Conservation (phyloP, 2,113 vertebrate species). For the Puma concolor region DNA sequence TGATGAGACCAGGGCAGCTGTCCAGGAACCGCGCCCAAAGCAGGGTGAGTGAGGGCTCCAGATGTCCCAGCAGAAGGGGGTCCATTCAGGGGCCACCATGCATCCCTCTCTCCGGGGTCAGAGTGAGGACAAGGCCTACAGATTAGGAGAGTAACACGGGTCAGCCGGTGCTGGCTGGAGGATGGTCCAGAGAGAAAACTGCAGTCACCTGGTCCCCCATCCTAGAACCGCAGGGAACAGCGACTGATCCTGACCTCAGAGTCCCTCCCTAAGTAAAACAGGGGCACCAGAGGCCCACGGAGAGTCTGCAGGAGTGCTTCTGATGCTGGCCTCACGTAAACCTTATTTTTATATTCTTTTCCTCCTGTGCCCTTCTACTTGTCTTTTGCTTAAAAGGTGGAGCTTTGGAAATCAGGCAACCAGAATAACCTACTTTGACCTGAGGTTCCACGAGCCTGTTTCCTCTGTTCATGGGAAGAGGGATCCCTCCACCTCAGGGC, state of each 20-base stretch:
- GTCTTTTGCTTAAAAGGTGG: neutral
- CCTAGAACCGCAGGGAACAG: neutral
- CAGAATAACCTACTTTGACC: too few species aligned
- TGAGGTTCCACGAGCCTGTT: neutral
- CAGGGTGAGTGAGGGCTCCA: neutral
- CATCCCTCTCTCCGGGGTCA: neutral
- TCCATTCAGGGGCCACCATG: neutral
- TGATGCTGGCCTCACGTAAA: fast-evolving
- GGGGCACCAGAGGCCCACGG: too few species aligned
- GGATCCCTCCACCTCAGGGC: neutral
- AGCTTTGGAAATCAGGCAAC: neutral
- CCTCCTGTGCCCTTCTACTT: neutral
- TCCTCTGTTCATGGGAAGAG: neutral
- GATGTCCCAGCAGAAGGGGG: neutral
- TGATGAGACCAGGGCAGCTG: neutral
- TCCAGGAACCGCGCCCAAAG: neutral
- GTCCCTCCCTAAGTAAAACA: neutral
- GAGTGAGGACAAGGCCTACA: neutral
- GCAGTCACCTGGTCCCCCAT: neutral
- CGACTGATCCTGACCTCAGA: neutral
- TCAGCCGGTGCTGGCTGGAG: too few species aligned
- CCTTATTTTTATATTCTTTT: too few species aligned
- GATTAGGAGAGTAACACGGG: neutral
- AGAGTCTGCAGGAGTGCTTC: neutral
- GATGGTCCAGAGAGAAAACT: neutral